Base-by-base conservation (phyloP, 2,888 invertebrate genomes). In the Agrotis segetum region DNA sequence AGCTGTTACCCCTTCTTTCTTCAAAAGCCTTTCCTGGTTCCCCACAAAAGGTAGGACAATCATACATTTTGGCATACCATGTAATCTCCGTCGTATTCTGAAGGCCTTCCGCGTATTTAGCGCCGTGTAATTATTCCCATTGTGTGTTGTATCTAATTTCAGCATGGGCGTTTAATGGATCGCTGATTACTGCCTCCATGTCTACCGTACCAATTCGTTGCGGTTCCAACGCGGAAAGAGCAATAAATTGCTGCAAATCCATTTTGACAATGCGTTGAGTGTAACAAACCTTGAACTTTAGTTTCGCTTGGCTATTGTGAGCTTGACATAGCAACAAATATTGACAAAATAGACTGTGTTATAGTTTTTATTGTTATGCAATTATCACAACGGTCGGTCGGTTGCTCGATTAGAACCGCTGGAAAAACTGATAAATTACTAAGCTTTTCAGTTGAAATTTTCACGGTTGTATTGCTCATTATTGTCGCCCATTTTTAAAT, bases 101-200 rank as follows among this genome's bases (percentile, higher is more conserved):
- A 85, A 87, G 84, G 83, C 81, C 87, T 91, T 90, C 90, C 91
- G 89, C 85, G 75, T 91, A 64, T 85, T 85, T 79, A 85, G 81
- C 84, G 83, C 88, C 81, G 80, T 84, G 85, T 89, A 89, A 90
- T 89, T 88, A 87, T 88, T 87, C 76, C 85, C 82, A 88, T 90
- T 92, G 88, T 89, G 87, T 88, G 85, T 83, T 85, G 88, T 89
- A 84, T 88, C 88, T 91, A 90, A 92, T 91, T 90, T 88, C 88
- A 86, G 89, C 87, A 91, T 93, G 91, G 95, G 92, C 92, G 94
- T 91, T 91, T 92, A 93, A 93, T 92, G 85, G 90, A 78, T 82
- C 88, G 84, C 83, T 89, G 90, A 91, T 92, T 91, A 89, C 89
- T 79, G 86, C 86, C 46, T 81, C 64, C 16, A 59, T 52, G 67